Conservation (phyloP, 2,113 vertebrate genomes). For the Pteruthius melanotis region DNA sequence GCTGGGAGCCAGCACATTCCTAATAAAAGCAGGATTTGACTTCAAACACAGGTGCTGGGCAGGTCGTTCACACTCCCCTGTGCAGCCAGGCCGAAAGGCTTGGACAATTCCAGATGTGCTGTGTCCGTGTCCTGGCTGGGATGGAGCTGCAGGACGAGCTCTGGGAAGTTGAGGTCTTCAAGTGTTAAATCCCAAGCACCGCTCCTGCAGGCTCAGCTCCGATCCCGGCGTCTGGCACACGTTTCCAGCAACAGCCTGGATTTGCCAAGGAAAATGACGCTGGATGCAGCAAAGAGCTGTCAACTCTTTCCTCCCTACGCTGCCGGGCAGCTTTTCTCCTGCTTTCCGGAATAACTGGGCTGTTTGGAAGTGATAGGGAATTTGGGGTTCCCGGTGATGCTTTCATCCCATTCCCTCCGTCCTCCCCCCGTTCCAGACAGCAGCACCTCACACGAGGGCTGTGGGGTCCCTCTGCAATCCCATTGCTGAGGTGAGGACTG, state of each 20-base stretch:
- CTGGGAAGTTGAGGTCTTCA: neutral
- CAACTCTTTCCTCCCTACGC: slow-evolving; percentile 9
- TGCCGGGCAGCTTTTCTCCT: neutral
- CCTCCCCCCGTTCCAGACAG: accelerated
- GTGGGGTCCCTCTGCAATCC: neutral
- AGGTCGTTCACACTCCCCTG: neutral
- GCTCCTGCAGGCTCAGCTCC: neutral
- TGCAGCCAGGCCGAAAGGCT: neutral
- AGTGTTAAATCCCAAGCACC: slow-evolving; percentile 27
- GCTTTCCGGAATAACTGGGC: neutral
- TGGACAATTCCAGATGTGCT: neutral
- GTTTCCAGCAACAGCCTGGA: neutral
- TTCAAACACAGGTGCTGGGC: neutral
- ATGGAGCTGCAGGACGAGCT: neutral
- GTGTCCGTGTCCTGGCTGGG: neutral
- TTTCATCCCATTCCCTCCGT: neutral
- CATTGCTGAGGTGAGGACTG: accelerated
- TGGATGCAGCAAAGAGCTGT: neutral
- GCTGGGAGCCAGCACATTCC: neutral
- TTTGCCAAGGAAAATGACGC: slow-evolving; percentile 28
- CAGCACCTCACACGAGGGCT: accelerated
- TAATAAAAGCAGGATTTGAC: neutral
- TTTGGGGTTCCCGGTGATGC: neutral
- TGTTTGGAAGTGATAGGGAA: accelerated
- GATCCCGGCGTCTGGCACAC: neutral